These are phyloP conservation scores for Yponomeuta sedellus DNA, from an alignment of 2,888 invertebrate species.

Conservation along the genomic window DNA sequence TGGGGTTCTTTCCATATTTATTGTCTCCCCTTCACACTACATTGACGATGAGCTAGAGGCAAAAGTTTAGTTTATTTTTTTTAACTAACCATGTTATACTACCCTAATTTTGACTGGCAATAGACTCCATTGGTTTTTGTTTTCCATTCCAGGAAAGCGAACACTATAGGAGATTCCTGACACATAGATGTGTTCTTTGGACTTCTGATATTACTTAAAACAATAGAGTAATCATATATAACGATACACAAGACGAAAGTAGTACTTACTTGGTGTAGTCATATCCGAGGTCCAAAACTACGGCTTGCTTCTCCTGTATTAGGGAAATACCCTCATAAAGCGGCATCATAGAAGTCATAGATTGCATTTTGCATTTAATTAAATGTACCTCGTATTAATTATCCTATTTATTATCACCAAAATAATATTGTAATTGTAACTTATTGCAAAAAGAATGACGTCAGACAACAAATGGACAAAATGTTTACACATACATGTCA, in stretches of 20 bases:
- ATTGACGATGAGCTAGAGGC: not conserved
- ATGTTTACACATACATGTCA: too few relatives aligned
- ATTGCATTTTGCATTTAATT: not conserved
- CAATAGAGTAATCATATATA: not conserved
- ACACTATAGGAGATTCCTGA: too few relatives aligned
- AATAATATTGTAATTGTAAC: slow-evolving; percentile 14
- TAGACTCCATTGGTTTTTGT: too few relatives aligned
- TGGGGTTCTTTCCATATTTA: not conserved
- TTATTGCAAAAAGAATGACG: too few relatives aligned
- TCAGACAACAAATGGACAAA: too few relatives aligned
- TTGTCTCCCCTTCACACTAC: not conserved
- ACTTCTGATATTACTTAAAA: not conserved
- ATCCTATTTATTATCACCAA: slow-evolving; percentile 17
- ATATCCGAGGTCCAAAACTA: slow-evolving; percentile 92
- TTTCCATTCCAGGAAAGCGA: too few relatives aligned
- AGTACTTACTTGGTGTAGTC: slow-evolving; percentile 92
- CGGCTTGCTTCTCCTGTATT: slow-evolving; percentile 90
- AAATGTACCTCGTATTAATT: not conserved
- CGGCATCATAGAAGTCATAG: slow-evolving; percentile 71
- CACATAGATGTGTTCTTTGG: too few relatives aligned
- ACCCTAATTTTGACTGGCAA: too few relatives aligned
- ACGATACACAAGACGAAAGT: not conserved
- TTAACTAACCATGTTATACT: too few relatives aligned
- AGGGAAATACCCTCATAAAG: slow-evolving; percentile 87
- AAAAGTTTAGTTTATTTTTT: too few relatives aligned